phyloP scores from a whole-genome alignment of 2,797 vertebrate species.

The Chelonia mydas region DNA sequence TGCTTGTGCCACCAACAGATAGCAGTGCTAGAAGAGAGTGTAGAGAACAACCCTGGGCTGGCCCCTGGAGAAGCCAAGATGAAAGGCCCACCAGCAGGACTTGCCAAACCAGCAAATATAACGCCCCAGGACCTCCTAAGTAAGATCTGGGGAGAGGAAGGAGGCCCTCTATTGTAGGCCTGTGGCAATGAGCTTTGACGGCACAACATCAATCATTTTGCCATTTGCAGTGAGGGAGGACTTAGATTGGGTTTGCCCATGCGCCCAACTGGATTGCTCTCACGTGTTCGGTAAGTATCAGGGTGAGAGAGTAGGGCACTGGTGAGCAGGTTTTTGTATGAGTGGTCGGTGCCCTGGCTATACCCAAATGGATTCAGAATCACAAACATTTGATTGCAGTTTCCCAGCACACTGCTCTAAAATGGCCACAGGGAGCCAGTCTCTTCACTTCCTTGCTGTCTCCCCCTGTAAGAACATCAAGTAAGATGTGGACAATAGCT shows the following conservation, averaged over 20 bases:
- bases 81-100: background rate
- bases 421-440: background rate
- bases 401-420: background rate
- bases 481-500: constrained; percentile 41
- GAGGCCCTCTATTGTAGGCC: background rate
- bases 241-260: background rate
- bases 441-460: background rate
- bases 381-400: background rate
- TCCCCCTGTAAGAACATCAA: background rate
- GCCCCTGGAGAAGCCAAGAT: background rate
- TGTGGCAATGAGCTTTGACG: constrained; percentile 29
- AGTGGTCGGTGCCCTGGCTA: background rate
- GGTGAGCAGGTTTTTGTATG: background rate
- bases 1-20: background rate
- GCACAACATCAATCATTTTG: background rate
- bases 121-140: background rate
- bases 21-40: background rate
- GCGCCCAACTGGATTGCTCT: background rate
- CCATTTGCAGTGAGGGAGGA: constrained; percentile 3
- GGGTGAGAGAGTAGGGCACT: background rate
- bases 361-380: constrained; percentile 16
- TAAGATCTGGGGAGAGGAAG: background rate
- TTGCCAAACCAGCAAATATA: background rate
- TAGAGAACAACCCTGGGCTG: background rate
- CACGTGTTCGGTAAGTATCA: background rate